phyloP scores from a whole-genome alignment of 1,140 invertebrate genomes.

The Dermatophagoides farinae region DNA sequence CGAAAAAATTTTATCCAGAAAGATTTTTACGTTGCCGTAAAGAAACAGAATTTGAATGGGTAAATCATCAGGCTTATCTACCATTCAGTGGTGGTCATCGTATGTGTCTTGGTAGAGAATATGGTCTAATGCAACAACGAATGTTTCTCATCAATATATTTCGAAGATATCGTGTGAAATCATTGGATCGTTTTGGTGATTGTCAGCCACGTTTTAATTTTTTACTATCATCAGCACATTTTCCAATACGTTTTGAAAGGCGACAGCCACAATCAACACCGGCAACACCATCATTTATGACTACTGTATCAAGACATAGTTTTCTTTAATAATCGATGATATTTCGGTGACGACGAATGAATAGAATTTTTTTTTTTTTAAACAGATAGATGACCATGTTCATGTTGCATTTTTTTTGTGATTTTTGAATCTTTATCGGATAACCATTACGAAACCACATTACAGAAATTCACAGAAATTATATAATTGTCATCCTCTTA shows the following conservation, averaged over 20 bases:
- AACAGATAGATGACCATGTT: no score
- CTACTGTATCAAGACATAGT: background rate
- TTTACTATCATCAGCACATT: background rate
- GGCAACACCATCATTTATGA: background rate
- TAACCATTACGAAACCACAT: no score
- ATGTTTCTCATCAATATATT: constrained; percentile 30
- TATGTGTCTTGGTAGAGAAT: constrained; percentile 26
- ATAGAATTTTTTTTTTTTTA: no score
- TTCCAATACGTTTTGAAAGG: background rate
- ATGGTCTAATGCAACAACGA: constrained; percentile 27
- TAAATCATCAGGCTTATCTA: constrained; percentile 26
- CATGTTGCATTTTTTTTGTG: no score
- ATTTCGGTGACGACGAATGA: no score
- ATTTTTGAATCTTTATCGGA: no score
- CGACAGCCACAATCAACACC: background rate
- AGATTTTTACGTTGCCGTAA: background rate
- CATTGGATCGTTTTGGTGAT: constrained; percentile 3
- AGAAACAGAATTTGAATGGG: constrained; percentile 19
- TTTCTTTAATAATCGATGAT: no score
- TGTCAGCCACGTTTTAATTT: background rate
- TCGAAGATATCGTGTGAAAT: constrained; percentile 14
- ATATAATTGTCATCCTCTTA: no score
- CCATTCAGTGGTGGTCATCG: constrained; percentile 25
- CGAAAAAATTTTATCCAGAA: constrained; percentile 14
- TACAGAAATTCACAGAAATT: no score